phyloP scores from a whole-genome alignment of 2,113 vertebrate species.

The Pseudopodoces humilis region DNA sequence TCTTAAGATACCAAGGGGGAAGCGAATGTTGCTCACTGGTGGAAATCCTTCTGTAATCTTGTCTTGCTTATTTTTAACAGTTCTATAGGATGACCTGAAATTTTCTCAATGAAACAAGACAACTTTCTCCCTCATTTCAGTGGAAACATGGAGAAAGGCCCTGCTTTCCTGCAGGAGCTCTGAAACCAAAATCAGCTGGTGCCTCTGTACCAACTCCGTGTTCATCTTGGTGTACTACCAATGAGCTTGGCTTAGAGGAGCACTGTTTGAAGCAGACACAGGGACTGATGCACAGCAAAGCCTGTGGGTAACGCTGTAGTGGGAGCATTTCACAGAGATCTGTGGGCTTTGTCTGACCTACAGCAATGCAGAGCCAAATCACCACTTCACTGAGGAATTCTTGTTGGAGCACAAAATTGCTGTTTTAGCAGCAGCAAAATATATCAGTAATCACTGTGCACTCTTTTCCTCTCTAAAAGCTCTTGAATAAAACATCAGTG shows the following conservation, averaged over 20 bases:
- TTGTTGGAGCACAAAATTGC: background rate
- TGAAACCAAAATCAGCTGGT: background rate
- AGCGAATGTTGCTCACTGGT: background rate
- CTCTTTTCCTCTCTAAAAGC: background rate
- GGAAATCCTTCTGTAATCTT: background rate
- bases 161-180: background rate
- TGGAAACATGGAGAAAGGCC: background rate
- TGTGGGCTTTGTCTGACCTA: background rate
- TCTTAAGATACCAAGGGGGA: background rate
- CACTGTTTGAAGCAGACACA: background rate
- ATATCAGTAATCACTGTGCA: background rate
- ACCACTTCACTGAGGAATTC: fast-evolving
- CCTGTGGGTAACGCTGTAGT: background rate
- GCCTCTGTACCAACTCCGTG: background rate
- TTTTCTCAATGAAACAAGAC: background rate
- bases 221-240: background rate
- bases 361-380: background rate
- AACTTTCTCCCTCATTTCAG: background rate
- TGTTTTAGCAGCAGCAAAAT: background rate
- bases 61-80: background rate
- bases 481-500: conserved; percentile 44
- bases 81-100: background rate
- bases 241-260: background rate
- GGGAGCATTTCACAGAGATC: fast-evolving
- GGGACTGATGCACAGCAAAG: background rate